Base-by-base conservation (phyloP, 2,797 vertebrate species). In the Balearica regulorum region DNA sequence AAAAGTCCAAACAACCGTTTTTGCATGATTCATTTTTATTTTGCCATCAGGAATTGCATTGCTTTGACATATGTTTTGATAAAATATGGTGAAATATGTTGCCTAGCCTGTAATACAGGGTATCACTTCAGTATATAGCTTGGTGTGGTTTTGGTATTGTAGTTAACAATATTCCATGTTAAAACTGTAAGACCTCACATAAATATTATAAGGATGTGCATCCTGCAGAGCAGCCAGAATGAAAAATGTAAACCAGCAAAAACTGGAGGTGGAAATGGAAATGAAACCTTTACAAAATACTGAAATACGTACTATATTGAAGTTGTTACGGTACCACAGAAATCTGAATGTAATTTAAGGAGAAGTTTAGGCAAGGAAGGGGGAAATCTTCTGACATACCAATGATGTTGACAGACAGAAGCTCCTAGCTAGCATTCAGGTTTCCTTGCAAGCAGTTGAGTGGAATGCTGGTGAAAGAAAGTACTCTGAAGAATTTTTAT, bases 331-430 rank as follows among this genome's bases (percentile, higher is more conserved):
- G 85, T 95, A 91, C 95, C 86, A 83, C 96, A 97, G 91, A 97
- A 97, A 97, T 97, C 95, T 98, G 97, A 97, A 90, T 94, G 95
- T 95, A 96, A 97, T 97, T 96, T 97, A 94, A 96, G 91, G 16
- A 73, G 60, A 72, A 35, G 80, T 80, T 97, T 90, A 83, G 83
- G 76, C 68, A 81, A 93, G 39, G 64, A 86, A 61, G 72, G 60
- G 69, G 48, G 78, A 90, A 79, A 70, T 83, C 78, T 89, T 80
- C 16, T 83, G 91, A 89, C 83, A 91, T 95, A 89, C 84, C 90
- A 75, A 55, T 88, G 76, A 7, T 89, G 84, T 96, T 96, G 97
- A 92, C 82, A 92, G 93, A 95, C 78, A 93, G 93, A 96, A 93
- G 87, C 92, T 96, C 86, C 90, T 91, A 92, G 76, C 72, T 89